phyloP scores from a whole-genome alignment of 2,797 vertebrate genomes.

The Gallinago nigripennis region DNA sequence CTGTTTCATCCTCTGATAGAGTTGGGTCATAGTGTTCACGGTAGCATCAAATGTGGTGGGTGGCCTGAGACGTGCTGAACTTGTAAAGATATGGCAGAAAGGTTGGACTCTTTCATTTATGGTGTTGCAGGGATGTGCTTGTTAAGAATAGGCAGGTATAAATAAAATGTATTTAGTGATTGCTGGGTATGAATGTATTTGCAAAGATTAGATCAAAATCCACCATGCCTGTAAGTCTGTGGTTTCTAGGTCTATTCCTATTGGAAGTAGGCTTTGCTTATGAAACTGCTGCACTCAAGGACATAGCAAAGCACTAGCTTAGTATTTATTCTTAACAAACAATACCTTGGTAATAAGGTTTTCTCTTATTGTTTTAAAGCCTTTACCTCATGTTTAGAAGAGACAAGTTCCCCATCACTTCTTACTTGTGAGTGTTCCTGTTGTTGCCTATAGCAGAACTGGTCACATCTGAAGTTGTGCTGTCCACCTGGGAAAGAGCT shows the following conservation, averaged over 20 bases:
- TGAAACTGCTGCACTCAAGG: not conserved
- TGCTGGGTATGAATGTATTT: not conserved
- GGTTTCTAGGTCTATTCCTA: not conserved
- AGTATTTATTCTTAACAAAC: not conserved
- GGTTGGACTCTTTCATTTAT: not conserved
- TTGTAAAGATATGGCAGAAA: not conserved
- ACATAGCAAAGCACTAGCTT: not conserved
- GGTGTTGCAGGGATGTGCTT: not conserved
- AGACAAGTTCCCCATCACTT: rapidly evolving
- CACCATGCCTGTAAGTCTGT: not conserved
- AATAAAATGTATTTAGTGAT: rapidly evolving
- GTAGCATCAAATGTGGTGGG: not conserved
- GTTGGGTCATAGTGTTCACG: not conserved
- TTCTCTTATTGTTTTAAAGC: not conserved
- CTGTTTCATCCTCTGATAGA: not conserved
- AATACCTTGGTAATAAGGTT: not conserved
- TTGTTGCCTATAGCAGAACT: not conserved
- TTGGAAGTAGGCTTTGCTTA: not conserved
- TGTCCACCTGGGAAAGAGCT: not conserved
- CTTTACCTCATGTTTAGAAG: not conserved
- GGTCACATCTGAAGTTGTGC: not conserved
- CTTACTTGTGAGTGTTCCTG: not conserved
- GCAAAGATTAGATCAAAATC: not conserved
- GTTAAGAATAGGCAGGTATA: not conserved
- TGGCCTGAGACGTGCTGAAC: not conserved